A percentile compares a stretch with the other conserved stretches of the same genome.
phyloP scores from a whole-genome alignment of 2,888 invertebrate genomes.

The Ceraclea dissimilis region DNA sequence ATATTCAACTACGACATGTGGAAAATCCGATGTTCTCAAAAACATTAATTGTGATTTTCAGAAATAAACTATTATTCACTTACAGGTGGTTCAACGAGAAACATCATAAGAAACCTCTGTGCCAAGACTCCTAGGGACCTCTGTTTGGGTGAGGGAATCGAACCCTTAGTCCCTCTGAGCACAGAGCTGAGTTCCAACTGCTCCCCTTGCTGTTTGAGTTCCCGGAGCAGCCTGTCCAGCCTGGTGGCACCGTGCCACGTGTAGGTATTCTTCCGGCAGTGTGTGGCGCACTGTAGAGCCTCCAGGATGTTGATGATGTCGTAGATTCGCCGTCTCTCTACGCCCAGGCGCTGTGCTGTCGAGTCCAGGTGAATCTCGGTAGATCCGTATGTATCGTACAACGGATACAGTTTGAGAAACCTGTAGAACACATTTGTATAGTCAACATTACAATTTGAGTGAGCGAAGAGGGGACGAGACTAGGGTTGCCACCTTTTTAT shows the following conservation, averaged over 20 bases:
- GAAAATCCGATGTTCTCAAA: too few relatives aligned
- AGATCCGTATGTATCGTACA: slow-evolving; percentile 40
- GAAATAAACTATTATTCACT: slow-evolving; percentile 30
- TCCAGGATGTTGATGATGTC: slow-evolving; percentile 68
- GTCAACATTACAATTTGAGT: too few relatives aligned
- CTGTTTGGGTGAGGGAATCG: slow-evolving; percentile 49
- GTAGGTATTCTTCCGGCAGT: slow-evolving; percentile 60
- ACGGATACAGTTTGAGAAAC: slow-evolving; percentile 50
- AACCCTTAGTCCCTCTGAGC: slow-evolving; percentile 43
- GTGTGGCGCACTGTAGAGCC: slow-evolving; percentile 61
- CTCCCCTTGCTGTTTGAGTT: slow-evolving; percentile 53
- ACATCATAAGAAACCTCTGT: slow-evolving; percentile 64
- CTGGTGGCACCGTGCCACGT: slow-evolving; percentile 60
- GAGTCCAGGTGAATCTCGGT: slow-evolving; percentile 56
- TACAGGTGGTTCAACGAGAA: slow-evolving; percentile 58
- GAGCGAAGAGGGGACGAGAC: too few relatives aligned
- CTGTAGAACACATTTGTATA: slow-evolving; percentile 34
- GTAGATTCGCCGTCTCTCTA: slow-evolving; percentile 63
- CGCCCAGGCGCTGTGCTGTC: slow-evolving; percentile 54
- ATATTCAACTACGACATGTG: too few relatives aligned
- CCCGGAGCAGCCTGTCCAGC: slow-evolving; percentile 50
- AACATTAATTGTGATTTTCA: too few relatives aligned
- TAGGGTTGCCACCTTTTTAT: too few relatives aligned
- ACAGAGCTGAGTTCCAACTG: slow-evolving; percentile 46
- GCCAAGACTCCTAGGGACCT: slow-evolving; percentile 62